Conservation (phyloP, 2,113 vertebrate species). For the Laticauda colubrina region DNA sequence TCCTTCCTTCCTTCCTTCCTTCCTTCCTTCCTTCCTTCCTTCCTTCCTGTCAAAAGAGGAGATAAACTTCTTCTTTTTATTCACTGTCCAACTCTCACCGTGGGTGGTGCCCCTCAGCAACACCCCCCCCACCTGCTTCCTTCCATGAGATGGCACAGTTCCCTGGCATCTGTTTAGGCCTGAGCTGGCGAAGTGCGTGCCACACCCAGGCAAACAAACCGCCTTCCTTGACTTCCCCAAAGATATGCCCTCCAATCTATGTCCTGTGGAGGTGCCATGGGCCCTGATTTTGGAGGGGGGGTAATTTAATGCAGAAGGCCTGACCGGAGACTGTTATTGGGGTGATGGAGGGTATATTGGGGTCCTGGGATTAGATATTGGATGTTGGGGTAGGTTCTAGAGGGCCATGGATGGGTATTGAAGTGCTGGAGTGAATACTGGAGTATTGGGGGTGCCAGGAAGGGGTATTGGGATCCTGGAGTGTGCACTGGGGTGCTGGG, state of each 20-base stretch:
- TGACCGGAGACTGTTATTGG: background rate
- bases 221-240: background rate
- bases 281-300: background rate
- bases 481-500: too few relatives aligned
- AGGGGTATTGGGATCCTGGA: too few relatives aligned
- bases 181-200: background rate
- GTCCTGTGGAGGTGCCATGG: background rate
- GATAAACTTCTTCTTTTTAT: background rate
- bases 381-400: too few relatives aligned
- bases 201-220: background rate
- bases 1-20: too few relatives aligned
- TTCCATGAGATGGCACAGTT: background rate
- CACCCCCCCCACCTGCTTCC: too few relatives aligned
- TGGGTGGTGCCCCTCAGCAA: too few relatives aligned
- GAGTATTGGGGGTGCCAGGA: too few relatives aligned
- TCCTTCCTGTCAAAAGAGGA: background rate
- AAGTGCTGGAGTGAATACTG: too few relatives aligned
- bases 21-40: too few relatives aligned
- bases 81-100: background rate
- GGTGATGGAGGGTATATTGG: too few relatives aligned
- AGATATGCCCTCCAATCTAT: background rate
- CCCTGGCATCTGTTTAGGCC: background rate
- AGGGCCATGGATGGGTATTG: too few relatives aligned
- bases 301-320: background rate
- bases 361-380: background rate